Percentiles rank a stretch among this genome's conserved stretches.
phyloP scores from a whole-genome alignment of 2,888 invertebrate genomes.

The Pachydiplax longipennis region DNA sequence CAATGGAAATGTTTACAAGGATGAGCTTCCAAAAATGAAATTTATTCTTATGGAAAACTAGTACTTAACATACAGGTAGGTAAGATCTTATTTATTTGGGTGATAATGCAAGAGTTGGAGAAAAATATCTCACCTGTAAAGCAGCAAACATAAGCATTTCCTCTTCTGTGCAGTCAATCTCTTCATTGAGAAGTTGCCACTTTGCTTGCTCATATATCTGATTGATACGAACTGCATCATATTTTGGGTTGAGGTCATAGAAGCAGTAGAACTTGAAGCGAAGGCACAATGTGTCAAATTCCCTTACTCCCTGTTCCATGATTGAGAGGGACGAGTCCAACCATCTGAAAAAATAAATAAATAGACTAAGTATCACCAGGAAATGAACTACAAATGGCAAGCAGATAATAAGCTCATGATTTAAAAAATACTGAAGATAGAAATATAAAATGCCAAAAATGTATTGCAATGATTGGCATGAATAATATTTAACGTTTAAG shows the following conservation, averaged over 20 bases:
- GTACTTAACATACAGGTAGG: too few species aligned
- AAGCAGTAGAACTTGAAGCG: slow-evolving; percentile 97
- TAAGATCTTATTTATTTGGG: too few species aligned
- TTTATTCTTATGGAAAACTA: too few species aligned
- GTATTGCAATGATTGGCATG: too few species aligned
- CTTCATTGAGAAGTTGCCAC: slow-evolving; percentile 96
- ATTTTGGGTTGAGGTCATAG: slow-evolving; percentile 97
- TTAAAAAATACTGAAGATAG: too few species aligned
- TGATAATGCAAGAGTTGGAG: too few species aligned
- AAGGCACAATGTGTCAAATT: slow-evolving; percentile 86
- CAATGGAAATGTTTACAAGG: too few species aligned
- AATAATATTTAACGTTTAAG: too few species aligned
- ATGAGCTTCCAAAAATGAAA: too few species aligned
- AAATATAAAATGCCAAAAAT: too few species aligned
- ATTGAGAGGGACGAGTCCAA: slow-evolving; percentile 96
- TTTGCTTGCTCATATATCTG: slow-evolving; percentile 99
- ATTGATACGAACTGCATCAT: slow-evolving; percentile 94
- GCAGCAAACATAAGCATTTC: slow-evolving; percentile 99
- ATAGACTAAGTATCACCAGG: background rate
- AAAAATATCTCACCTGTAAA: slow-evolving; percentile 74
- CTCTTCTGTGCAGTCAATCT: slow-evolving; percentile 98
- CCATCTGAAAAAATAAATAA: slow-evolving; percentile 73
- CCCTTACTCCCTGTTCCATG: slow-evolving; percentile 97
- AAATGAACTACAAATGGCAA: background rate
- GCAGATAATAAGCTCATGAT: too few species aligned